Conservation (phyloP, 1,140 invertebrate genomes). For the Tenebrio molitor region DNA sequence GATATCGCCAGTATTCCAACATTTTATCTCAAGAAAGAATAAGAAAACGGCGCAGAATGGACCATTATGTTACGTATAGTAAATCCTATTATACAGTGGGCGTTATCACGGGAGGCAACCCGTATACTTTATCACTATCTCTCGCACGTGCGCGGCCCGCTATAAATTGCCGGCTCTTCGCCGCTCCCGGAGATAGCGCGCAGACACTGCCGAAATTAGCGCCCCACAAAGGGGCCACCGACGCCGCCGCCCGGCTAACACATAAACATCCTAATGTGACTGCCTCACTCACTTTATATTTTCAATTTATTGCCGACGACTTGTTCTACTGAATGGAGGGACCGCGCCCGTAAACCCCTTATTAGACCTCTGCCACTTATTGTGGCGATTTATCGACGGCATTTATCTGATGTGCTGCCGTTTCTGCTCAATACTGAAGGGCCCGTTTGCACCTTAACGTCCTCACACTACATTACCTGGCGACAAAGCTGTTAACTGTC, state of each 20-base stretch:
- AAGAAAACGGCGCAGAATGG: slow-evolving; percentile 68
- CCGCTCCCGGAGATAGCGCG: slow-evolving; percentile 46
- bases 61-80: slow-evolving; percentile 68
- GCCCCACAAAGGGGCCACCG: slow-evolving; percentile 53
- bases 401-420: slow-evolving; percentile 48
- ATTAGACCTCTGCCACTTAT: slow-evolving; percentile 35
- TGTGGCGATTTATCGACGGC: slow-evolving; percentile 50
- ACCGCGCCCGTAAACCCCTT: neutral
- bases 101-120: slow-evolving; percentile 64
- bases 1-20: slow-evolving; percentile 66
- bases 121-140: slow-evolving; percentile 65
- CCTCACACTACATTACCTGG: slow-evolving; percentile 15
- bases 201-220: slow-evolving; percentile 60
- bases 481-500: neutral
- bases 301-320: slow-evolving; percentile 57
- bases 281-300: slow-evolving; percentile 58
- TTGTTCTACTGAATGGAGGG: slow-evolving; percentile 50
- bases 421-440: neutral
- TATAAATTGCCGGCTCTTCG: slow-evolving; percentile 61
- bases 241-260: slow-evolving; percentile 41
- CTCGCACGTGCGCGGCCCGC: slow-evolving; percentile 62
- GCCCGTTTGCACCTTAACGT: neutral
- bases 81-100: slow-evolving; percentile 68
- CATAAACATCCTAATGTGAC: slow-evolving; percentile 60
- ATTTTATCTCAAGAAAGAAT: slow-evolving; percentile 68